These are phyloP conservation scores for Amblyornis subalaris DNA, from an alignment of 2,113 vertebrate genomes.

Conservation along the genomic window DNA sequence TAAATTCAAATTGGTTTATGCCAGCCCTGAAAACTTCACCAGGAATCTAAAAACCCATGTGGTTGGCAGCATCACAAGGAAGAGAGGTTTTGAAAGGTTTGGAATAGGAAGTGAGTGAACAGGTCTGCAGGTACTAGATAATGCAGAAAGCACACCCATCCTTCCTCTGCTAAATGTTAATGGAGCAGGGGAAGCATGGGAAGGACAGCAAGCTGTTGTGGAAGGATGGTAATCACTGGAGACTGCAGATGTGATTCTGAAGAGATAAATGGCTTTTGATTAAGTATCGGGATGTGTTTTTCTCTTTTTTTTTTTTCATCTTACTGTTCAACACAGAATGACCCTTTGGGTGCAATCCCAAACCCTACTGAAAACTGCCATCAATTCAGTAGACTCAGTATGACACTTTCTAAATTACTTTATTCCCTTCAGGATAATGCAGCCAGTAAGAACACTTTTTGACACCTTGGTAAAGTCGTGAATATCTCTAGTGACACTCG, in stretches of 20 bases:
- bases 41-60: background rate
- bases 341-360: background rate
- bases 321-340: background rate
- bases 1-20: slow-evolving; percentile 36
- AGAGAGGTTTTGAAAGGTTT: background rate
- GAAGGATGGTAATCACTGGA: background rate
- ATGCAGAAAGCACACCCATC: background rate
- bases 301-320: background rate
- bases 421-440: background rate
- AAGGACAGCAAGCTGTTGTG: background rate
- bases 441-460: background rate
- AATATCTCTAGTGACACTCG: background rate
- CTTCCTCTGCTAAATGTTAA: background rate
- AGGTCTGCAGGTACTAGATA: background rate
- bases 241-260: background rate
- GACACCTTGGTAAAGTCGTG: background rate
- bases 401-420: background rate
- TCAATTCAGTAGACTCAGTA: background rate
- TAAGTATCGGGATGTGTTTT: background rate
- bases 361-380: background rate
- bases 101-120: background rate
- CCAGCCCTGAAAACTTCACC: background rate
- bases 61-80: background rate
- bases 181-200: background rate
- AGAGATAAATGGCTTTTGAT: background rate